Percentiles rank a stretch among this genome's conserved stretches.
phyloP scores from a whole-genome alignment of 1,140 invertebrate genomes.

The Luehdorfia chinensis region DNA sequence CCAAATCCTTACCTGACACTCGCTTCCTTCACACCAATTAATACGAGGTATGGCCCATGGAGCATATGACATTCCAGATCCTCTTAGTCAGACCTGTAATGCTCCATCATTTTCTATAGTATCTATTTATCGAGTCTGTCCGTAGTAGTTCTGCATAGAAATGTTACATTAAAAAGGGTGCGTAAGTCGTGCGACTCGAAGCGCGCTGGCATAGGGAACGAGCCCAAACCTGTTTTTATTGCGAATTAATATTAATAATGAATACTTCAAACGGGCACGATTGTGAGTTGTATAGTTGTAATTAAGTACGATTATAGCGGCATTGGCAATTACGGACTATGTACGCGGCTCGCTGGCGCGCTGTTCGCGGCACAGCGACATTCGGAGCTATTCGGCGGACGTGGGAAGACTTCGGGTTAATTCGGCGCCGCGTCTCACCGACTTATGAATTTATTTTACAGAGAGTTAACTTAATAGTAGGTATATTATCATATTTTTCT shows the following conservation, averaged over 20 bases:
- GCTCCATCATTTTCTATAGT: too few relatives aligned
- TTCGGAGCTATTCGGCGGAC: neutral
- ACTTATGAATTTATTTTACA: too few relatives aligned
- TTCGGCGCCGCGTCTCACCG: neutral
- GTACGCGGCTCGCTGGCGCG: slow-evolving; percentile 16
- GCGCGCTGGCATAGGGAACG: slow-evolving; percentile 18
- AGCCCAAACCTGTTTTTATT: slow-evolving; percentile 49
- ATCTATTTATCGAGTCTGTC: too few relatives aligned
- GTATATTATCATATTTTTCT: too few relatives aligned
- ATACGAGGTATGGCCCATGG: too few relatives aligned
- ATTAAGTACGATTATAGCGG: slow-evolving; percentile 61
- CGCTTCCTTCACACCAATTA: too few relatives aligned
- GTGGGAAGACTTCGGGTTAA: neutral
- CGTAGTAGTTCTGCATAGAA: slow-evolving; percentile 9
- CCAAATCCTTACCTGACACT: too few relatives aligned
- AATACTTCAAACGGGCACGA: slow-evolving; percentile 57
- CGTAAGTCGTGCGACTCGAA: slow-evolving; percentile 13
- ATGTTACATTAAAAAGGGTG: slow-evolving; percentile 27
- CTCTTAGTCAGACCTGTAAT: too few relatives aligned
- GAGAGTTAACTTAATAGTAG: too few relatives aligned
- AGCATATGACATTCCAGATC: too few relatives aligned
- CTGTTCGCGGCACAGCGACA: neutral
- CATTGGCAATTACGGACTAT: slow-evolving; percentile 48
- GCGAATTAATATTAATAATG: slow-evolving; percentile 67
- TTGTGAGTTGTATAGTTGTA: slow-evolving; percentile 61